Evolutionary conservation across 1,140 invertebrate genomes (phyloP).

Genomic region (Drosophila micromelanica): DNA sequence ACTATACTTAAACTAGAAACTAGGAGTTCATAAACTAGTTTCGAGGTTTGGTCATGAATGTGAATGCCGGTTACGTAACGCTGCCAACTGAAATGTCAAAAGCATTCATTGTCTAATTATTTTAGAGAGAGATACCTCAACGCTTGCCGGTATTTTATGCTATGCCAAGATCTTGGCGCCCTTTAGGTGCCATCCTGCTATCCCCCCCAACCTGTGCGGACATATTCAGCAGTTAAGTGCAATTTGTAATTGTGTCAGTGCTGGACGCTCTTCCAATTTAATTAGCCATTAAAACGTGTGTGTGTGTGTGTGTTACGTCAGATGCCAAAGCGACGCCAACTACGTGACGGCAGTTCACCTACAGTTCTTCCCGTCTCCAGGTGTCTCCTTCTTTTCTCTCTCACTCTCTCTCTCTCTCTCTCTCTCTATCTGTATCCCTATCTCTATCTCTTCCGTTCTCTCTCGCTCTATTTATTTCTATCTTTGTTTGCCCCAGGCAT

Average conservation of each 20-base stretch:
- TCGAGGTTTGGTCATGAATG: constrained; percentile 26
- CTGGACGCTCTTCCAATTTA: constrained; percentile 74
- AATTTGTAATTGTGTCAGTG: constrained; percentile 81
- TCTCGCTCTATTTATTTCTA: constrained; percentile 1
- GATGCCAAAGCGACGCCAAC: constrained; percentile 64
- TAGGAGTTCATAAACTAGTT: constrained; percentile 39
- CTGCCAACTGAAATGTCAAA: constrained; percentile 35
- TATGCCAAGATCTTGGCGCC: constrained; percentile 37
- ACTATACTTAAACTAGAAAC: constrained; percentile 12
- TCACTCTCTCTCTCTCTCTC: background rate
- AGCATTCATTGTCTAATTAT: constrained; percentile 44
- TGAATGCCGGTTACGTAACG: constrained; percentile 29
- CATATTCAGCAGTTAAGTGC: constrained; percentile 58
- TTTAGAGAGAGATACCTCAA: constrained; percentile 36
- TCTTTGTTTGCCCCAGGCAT: constrained; percentile 11
- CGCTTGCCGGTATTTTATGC: constrained; percentile 25
- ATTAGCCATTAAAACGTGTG: constrained; percentile 77
- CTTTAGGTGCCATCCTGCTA: constrained; percentile 6
- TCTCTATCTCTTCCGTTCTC: background rate
- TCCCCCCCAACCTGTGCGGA: background rate
- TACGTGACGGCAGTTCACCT: constrained; percentile 65
- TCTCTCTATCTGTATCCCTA: background rate
- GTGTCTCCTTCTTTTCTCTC: background rate
- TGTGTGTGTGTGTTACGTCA: constrained; percentile 65
- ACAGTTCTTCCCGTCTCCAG: constrained; percentile 4